Conservation (phyloP, 2,888 invertebrate species). For the Rosalia funebris region DNA sequence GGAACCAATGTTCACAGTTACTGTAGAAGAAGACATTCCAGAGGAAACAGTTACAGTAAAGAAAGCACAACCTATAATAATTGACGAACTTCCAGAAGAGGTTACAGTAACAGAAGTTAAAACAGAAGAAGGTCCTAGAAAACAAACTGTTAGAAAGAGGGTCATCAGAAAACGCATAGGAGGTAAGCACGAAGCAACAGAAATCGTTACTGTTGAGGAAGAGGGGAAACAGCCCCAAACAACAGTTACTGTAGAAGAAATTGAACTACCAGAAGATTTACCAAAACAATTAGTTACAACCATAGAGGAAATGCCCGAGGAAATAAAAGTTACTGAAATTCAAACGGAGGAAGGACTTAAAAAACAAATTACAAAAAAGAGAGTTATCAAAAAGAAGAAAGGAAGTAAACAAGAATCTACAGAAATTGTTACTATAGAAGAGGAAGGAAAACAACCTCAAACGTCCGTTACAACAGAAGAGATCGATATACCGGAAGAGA, state of each 20-base stretch:
- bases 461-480: constrained; percentile 54
- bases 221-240: constrained; percentile 62
- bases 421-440: constrained; percentile 63
- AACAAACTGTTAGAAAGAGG: constrained; percentile 59
- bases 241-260: constrained; percentile 53
- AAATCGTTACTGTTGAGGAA: constrained; percentile 64
- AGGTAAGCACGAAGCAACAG: constrained; percentile 61
- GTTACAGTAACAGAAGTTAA: constrained; percentile 49
- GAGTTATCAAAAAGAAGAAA: constrained; percentile 62
- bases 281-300: too few species aligned
- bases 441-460: constrained; percentile 63
- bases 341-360: constrained; percentile 49
- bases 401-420: constrained; percentile 62
- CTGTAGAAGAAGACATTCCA: constrained; percentile 42
- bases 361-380: constrained; percentile 58
- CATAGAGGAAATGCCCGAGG: constrained; percentile 52
- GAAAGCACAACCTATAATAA: neutral
- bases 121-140: constrained; percentile 50
- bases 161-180: constrained; percentile 62
- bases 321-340: constrained; percentile 50
- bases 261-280: constrained; percentile 37
- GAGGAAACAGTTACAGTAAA: constrained; percentile 29
- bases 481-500: constrained; percentile 40
- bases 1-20: constrained; percentile 53
- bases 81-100: constrained; percentile 52